Conservation (phyloP, 2,797 vertebrate genomes). For the Argentina silus region DNA sequence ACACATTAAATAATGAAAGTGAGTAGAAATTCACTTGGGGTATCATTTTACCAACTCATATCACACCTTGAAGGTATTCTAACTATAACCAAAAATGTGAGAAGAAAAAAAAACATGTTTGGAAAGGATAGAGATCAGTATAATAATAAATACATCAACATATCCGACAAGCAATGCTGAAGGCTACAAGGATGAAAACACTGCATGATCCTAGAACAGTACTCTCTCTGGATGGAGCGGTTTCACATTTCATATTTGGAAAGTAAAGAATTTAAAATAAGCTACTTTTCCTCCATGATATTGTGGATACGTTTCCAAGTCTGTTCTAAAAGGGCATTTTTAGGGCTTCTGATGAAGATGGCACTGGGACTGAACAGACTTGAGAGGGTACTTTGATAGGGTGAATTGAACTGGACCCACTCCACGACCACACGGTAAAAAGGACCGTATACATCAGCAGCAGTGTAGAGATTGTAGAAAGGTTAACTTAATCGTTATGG, state of each 20-base stretch:
- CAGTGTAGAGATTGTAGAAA: conserved; percentile 80
- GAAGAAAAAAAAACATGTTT: conserved; percentile 47
- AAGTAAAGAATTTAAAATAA: conserved; percentile 64
- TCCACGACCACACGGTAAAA: conserved; percentile 18
- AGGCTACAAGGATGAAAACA: conserved; percentile 64
- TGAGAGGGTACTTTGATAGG: conserved; percentile 41
- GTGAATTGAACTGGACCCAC: conserved; percentile 49
- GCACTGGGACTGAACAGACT: conserved; percentile 24
- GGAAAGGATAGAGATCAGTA: conserved; percentile 52
- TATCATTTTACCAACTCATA: conserved; percentile 29
- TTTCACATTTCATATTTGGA: conserved; percentile 74
- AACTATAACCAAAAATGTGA: conserved; percentile 42
- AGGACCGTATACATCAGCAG: conserved; percentile 78
- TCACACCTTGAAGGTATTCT: conserved; percentile 38
- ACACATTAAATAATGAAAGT: conserved; percentile 83
- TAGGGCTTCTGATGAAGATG: conserved; percentile 27
- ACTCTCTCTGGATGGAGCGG: conserved; percentile 66
- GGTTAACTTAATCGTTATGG: conserved; percentile 62
- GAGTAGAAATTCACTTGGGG: conserved; percentile 64
- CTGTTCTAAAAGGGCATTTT: conserved; percentile 21
- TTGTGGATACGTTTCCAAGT: conserved; percentile 22
- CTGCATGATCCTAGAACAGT: conserved; percentile 64
- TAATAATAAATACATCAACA: conserved; percentile 60
- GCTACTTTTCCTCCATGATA: conserved; percentile 61
- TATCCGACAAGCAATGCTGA: conserved; percentile 53